Evolutionary conservation across 2,888 invertebrate species (phyloP), one percentile per base, ranked within the genome.

Genomic region (Cylindroiulus punctatus): DNA sequence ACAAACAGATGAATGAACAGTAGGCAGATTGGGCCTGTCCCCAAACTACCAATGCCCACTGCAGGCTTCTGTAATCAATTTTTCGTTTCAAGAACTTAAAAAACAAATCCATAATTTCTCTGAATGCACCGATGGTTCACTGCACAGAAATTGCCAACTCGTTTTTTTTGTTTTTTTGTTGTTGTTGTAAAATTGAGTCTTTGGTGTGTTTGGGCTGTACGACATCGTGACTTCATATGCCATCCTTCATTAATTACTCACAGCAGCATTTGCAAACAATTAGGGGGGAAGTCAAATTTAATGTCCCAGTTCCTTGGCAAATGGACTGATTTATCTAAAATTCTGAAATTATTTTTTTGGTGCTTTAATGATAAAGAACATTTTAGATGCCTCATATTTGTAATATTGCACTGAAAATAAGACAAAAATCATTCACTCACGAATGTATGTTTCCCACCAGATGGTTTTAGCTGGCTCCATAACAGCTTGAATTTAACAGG

Each of bases 1-100:
- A 76, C 76, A 76, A 76, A 76, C 76, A 76, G 76, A 76, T 76
- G 76, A 76, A 76, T 76, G 76, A 76, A 76, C 76, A 76, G 76
- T 76, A 76, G 76, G 76, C 76, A 32, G 76, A 32, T 76, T 76
- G 76, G 12, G 76, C 76, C 65, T 26, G 22, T 26, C 12, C 2
- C 26, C 26, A 22, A 65, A 65, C 26, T 65, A 22, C 65, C 22
- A 26, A 12, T 65, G 26, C 65, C 22, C 26, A 52, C 17, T 52
- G 52, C n/a, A 26, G 26, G 26, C 65, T 65, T 65, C 22, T 22
- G 65, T 65, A 22, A 7, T 65, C 65, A 22, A 65, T 65, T 65
- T 57, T 65, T 22, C 22, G 12, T 65, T 65, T 26, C 22, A 8
- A 26, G 65, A 65, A 65, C 22, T 19, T 26, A 8, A 5, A 26